Conservation (phyloP, 2,113 vertebrate genomes). For the Castor canadensis region DNA sequence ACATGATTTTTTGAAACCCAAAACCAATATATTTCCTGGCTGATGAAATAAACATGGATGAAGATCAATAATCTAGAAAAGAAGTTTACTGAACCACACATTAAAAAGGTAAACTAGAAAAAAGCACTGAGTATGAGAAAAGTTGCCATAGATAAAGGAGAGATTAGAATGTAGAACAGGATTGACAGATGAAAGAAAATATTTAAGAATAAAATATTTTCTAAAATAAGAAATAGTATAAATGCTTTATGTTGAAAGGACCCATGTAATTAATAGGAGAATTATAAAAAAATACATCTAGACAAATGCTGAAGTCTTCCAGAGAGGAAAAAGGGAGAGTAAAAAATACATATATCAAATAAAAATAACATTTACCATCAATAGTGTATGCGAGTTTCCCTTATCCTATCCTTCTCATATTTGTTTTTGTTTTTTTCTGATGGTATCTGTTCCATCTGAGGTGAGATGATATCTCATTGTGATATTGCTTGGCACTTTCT, state of each 20-base stretch:
- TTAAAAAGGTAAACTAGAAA: neutral
- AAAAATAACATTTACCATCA: neutral
- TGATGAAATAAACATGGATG: neutral
- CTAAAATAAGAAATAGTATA: neutral
- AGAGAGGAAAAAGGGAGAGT: neutral
- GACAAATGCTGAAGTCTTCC: neutral
- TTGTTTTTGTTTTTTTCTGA: too few relatives aligned
- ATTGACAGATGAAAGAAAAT: neutral
- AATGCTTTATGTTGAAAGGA: neutral
- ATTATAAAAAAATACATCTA: neutral
- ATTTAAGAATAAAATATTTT: neutral
- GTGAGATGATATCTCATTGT: too few relatives aligned
- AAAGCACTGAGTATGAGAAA: neutral
- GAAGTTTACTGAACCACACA: neutral
- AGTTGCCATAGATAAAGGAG: neutral
- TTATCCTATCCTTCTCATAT: too few relatives aligned
- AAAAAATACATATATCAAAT: neutral
- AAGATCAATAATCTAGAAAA: neutral
- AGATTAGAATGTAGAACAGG: neutral
- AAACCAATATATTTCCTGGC: neutral
- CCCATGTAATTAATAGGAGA: neutral
- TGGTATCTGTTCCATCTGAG: too few relatives aligned
- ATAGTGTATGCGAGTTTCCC: too few relatives aligned
- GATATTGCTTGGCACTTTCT: too few relatives aligned
- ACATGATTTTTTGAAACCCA: neutral